Evolutionary conservation across 2,888 invertebrate genomes (phyloP).

Genomic region (Platycnemis pennipes): DNA sequence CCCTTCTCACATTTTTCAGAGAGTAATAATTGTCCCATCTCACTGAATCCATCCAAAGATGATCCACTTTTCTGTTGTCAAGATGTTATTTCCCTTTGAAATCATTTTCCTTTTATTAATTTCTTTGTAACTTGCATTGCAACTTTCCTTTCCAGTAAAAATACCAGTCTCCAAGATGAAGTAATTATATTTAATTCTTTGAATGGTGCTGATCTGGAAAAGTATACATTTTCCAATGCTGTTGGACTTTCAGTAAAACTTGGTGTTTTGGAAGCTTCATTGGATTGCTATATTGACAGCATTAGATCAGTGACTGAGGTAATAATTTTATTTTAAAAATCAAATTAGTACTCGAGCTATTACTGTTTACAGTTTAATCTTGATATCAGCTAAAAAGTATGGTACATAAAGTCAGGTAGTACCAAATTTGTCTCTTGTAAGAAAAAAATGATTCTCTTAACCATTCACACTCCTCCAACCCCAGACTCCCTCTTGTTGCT

Average conservation of each 20-base stretch:
- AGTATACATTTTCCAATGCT: conserved; percentile 97
- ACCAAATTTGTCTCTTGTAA: no score
- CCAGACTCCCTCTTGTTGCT: no score
- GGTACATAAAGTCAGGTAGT: no score
- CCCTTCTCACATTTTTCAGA: no score
- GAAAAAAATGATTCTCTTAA: no score
- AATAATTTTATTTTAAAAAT: conserved; percentile 61
- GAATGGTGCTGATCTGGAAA: conserved; percentile 86
- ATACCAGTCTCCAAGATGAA: conserved; percentile 79
- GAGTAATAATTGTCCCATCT: no score
- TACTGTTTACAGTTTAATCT: no score
- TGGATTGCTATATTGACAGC: conserved; percentile 91
- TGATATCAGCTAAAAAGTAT: no score
- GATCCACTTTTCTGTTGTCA: no score
- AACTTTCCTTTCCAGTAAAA: conserved; percentile 76
- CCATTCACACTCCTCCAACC: no score
- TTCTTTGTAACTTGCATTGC: not conserved
- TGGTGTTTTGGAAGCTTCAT: conserved; percentile 95
- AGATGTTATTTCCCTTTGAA: conserved; percentile 47
- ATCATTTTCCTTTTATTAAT: conserved; percentile 41
- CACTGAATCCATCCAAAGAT: no score
- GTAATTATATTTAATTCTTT: conserved; percentile 81
- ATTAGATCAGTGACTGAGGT: conserved; percentile 89
- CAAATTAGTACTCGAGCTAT: no score
- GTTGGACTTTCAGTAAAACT: conserved; percentile 96